Evolutionary conservation across 2,113 vertebrate species (phyloP).

Genomic region (Platichthys flesus): DNA sequence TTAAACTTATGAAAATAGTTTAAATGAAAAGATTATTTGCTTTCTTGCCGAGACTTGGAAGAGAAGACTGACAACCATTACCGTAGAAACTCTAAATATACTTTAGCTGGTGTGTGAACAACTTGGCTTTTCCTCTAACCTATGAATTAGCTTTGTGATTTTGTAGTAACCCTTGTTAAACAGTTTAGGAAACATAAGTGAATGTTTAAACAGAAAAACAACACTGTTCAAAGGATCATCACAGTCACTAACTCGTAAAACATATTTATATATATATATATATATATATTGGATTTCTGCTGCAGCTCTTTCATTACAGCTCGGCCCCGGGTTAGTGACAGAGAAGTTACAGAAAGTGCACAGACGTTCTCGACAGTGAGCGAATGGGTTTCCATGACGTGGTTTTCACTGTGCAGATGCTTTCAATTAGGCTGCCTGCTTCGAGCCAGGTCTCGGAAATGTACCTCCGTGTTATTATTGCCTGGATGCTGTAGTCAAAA

Average conservation of each 20-base stretch:
- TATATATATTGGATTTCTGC: conserved; percentile 4
- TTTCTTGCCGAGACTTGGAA: not conserved
- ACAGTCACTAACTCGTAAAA: not conserved
- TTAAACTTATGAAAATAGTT: not conserved
- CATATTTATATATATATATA: not conserved
- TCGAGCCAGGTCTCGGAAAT: conserved; percentile 68
- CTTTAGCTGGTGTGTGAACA: conserved; percentile 2
- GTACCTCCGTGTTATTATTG: conserved; percentile 68
- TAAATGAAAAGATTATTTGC: not conserved
- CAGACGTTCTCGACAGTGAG: conserved; percentile 51
- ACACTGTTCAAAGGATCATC: not conserved
- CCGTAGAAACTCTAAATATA: not conserved
- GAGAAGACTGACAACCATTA: not conserved
- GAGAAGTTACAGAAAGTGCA: conserved; percentile 33
- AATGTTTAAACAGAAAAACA: not conserved
- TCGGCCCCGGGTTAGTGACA: conserved; percentile 13
- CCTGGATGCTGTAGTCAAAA: conserved; percentile 67
- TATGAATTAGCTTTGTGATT: not conserved
- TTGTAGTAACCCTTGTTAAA: not conserved
- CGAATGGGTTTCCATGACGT: conserved; percentile 73
- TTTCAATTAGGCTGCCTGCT: conserved; percentile 71
- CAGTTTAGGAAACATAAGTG: not conserved
- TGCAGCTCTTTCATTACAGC: conserved; percentile 17
- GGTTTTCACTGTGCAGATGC: conserved; percentile 61
- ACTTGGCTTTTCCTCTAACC: not conserved